These are phyloP conservation scores for Cantharis rustica DNA, from an alignment of 2,888 invertebrate genomes.

Conservation along the genomic window DNA sequence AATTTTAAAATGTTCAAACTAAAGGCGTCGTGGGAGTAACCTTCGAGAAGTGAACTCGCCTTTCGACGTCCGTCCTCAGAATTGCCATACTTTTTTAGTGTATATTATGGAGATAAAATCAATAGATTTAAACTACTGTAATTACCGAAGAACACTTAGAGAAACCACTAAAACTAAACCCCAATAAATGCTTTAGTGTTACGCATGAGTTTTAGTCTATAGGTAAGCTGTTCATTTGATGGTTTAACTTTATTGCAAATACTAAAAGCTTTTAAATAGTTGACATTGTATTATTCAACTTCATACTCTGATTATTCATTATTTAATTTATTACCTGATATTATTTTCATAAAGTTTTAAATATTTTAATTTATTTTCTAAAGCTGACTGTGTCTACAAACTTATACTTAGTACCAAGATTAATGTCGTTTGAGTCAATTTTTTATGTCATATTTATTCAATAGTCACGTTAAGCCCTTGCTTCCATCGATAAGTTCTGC, in stretches of 20 bases:
- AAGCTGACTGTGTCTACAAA: background rate
- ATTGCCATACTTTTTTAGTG: constrained; percentile 31
- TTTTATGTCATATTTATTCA: background rate
- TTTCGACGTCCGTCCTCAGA: background rate
- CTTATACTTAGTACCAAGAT: background rate
- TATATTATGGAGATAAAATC: background rate
- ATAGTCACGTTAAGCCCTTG: background rate
- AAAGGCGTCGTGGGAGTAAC: background rate
- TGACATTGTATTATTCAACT: background rate
- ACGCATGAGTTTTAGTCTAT: background rate
- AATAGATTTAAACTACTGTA: background rate
- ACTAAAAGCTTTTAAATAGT: background rate
- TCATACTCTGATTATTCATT: background rate
- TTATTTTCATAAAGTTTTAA: background rate
- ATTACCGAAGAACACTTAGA: background rate
- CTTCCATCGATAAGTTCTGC: background rate
- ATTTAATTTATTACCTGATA: background rate
- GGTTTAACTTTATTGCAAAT: background rate
- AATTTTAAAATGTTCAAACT: background rate
- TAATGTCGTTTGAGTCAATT: background rate
- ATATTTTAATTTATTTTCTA: background rate
- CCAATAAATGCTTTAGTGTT: background rate
- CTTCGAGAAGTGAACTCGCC: background rate
- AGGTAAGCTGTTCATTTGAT: background rate
- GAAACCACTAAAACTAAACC: background rate